Base-by-base conservation (phyloP, 1,140 invertebrate genomes). In the Drosophila ananassae region DNA sequence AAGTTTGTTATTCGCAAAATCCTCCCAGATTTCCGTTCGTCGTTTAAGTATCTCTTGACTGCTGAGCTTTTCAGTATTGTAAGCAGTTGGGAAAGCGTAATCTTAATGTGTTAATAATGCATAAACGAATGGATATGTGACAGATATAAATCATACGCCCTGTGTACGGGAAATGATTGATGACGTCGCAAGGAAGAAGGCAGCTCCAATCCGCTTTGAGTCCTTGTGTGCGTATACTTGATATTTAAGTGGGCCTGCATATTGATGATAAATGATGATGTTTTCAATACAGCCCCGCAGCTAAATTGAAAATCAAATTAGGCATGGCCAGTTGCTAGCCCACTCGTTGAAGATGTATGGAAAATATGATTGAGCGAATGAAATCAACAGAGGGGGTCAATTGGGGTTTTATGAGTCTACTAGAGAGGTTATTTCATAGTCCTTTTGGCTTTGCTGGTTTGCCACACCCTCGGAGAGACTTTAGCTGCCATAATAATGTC, bases 101-200 rank as follows among this genome's bases (percentile, higher is more conserved):
- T 80, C 67, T 82, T 69, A 82, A 82, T 82, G 78, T 82, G 73
- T 82, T 82, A 77, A 82, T 81, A 82, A 82, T 74, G 79, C 73
- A 82, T 69, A 81, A 67, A 25, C 57, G 58, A 77, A 67, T 59
- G 47, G 59, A 47, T 77, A 44, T 81, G 68, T 69, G 62, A 73
- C 62, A 82, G 58, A 68, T 81, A 81, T 81, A 78, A 82, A 81
- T 81, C 79, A 81, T 77, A 60, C 74, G 62, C 55, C 67, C 59
- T 46, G 52, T 55, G 37, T 58, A 21, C 48, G 67, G 9, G 46
- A 17, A 50, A 69, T 82, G 79, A 82, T 82, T 81, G 79, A 82
- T 82, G 79, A 55, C 25, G 47, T 51, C 55, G 34, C 48, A 13
- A 22, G 44, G 21, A 47, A 47, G 44, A 17, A 52, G 53, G 53